A percentile compares a stretch with the other conserved stretches of the same genome.
Conservation (phyloP, 2,113 vertebrate species). For the Cottus gobio region DNA sequence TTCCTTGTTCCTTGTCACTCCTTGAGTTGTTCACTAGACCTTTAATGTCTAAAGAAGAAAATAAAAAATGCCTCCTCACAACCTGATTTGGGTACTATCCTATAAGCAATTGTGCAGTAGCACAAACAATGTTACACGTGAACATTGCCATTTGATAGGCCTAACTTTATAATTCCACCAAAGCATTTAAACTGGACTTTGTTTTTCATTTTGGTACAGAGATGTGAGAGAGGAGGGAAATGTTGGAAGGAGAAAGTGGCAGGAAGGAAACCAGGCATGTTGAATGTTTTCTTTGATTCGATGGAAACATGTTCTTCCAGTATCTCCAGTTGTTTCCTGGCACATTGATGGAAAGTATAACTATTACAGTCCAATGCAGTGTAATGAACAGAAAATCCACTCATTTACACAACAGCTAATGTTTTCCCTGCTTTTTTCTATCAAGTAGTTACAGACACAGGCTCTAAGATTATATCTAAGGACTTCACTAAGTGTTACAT, state of each 20-base stretch:
- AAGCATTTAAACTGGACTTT: not conserved
- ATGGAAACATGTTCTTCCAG: not conserved
- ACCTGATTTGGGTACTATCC: not conserved
- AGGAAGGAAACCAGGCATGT: conserved; percentile 29
- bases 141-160: not conserved
- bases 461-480: not conserved
- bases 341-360: not conserved
- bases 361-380: not conserved
- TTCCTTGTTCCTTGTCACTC: conserved; percentile 7
- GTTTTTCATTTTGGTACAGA: not conserved
- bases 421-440: not conserved
- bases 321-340: conserved; percentile 42
- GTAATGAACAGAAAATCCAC: not conserved
- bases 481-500: not conserved
- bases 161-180: not conserved
- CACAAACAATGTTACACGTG: not conserved
- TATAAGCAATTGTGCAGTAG: not conserved
- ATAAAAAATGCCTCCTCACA: not conserved
- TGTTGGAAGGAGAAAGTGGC: not conserved
- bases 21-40: not conserved
- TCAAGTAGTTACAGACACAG: not conserved
- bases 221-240: not conserved
- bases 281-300: conserved; percentile 28
- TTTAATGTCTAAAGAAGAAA: not conserved
- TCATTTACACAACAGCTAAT: too few relatives aligned